Base-by-base conservation (phyloP, 2,888 invertebrate genomes). In the Myathropa florea region DNA sequence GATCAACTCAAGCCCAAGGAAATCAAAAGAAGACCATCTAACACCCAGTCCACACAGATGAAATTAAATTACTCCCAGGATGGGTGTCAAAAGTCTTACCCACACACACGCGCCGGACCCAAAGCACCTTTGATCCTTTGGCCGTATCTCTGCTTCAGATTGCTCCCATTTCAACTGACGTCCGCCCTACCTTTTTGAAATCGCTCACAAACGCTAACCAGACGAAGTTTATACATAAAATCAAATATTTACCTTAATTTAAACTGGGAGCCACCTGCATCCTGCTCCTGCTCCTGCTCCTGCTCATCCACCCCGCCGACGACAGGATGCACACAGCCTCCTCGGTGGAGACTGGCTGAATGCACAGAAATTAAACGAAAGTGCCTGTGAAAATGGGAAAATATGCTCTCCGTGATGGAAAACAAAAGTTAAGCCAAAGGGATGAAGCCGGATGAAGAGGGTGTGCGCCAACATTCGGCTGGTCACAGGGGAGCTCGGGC, bases 221-320 rank as follows among this genome's bases (percentile, higher is more conserved):
- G 84, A 81, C 84, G 75, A 68, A 81, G 76, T 81, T 76, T 81
- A 72, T 71, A 76, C 67, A 84, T 81, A 67, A 81, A 84, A 76
- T 81, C 81, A 84, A 84, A 84, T 84, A 84, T 84, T 84, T 84
- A 67, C 84, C 61, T 76, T 76, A 53, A 80, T 81, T 81, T 76
- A 65, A 84, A 76, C 57, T 76, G 71, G 23, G 67, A 23, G 77
- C 67, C 64, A 60, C 57, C 71, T 46, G 46, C 46, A 46, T 46
- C 46, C 46, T 46, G 18, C 46, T 7, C 2, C 33, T 4, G 33
- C 33, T 2, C 1, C 2, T 0, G 18, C 46, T 2, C 18, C 2
- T 9, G 9, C 14, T 36, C 21, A 63, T n/a, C 39, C 18, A 21
- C 12, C 61, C 0, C 18, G 33, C 21, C 14, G 36, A 24, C 26